Conservation (phyloP, 2,888 invertebrate genomes). For the Lycaena phlaeas region DNA sequence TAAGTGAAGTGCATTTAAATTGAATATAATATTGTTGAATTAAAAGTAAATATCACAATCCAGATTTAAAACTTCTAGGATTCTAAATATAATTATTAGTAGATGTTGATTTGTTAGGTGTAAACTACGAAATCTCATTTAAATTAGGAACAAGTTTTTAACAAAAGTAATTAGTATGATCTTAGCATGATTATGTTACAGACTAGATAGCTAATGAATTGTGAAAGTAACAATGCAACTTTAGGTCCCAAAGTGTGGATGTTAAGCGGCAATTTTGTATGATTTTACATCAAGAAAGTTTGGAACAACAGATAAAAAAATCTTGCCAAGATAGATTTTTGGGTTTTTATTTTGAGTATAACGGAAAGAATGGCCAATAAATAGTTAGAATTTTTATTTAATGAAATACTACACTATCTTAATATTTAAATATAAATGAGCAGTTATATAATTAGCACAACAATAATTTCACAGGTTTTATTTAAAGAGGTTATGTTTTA, state of each 20-base stretch:
- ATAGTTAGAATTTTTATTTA: not conserved
- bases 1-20: not conserved
- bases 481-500: conserved; percentile 1
- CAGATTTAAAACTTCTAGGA: conserved; percentile 43
- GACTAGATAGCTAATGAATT: not conserved
- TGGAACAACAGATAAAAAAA: too few species aligned
- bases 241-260: not conserved
- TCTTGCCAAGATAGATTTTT: too few species aligned
- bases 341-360: not conserved
- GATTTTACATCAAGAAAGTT: too few species aligned
- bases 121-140: conserved; percentile 1
- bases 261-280: not conserved
- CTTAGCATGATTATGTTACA: conserved; percentile 13
- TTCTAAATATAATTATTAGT: conserved; percentile 32
- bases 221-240: not conserved
- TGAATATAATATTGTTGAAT: conserved; percentile 15
- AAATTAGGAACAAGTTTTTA: conserved; percentile 12
- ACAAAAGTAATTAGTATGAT: conserved; percentile 6
- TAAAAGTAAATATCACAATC: conserved; percentile 53
- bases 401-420: not conserved
- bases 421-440: conserved; percentile 7
- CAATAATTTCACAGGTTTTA: conserved; percentile 1
- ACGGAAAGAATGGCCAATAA: not conserved
- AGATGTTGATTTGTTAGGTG: not conserved
- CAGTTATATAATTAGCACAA: conserved; percentile 5